phyloP scores from a whole-genome alignment of 2,797 vertebrate genomes.

The Smutsia temminckii region DNA sequence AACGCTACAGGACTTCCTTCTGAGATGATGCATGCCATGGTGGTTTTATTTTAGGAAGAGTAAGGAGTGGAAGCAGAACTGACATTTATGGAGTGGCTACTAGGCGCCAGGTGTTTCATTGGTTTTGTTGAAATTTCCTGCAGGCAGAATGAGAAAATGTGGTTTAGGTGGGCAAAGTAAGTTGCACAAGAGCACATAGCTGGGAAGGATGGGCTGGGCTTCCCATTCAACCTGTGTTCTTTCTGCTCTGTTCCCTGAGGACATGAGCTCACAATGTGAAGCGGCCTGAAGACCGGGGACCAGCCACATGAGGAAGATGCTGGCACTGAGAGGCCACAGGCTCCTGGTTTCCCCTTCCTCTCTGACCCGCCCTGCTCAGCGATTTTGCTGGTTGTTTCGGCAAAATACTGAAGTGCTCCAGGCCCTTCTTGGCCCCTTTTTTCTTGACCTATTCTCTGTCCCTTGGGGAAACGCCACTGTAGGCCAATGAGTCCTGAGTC shows the following conservation, averaged over 20 bases:
- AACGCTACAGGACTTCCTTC: constrained; percentile 61
- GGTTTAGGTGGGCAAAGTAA: not conserved
- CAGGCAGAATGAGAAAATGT: not conserved
- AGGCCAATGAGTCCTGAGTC: not conserved
- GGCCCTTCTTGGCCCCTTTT: not conserved
- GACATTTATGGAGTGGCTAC: not conserved
- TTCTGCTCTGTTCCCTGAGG: not conserved
- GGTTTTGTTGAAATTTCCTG: not conserved
- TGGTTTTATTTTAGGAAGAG: constrained; percentile 39
- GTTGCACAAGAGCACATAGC: not conserved
- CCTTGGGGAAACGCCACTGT: not conserved
- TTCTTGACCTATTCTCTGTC: not conserved
- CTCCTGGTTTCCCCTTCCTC: not conserved
- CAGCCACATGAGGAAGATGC: not conserved
- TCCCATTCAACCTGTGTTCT: not conserved
- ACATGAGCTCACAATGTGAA: not conserved
- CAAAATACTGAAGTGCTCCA: not conserved
- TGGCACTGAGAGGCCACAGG: not conserved
- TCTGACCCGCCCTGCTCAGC: not conserved
- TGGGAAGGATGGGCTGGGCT: not conserved
- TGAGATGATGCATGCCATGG: constrained; percentile 28
- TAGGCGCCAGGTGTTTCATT: not conserved
- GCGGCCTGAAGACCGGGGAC: not conserved
- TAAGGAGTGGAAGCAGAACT: not conserved
- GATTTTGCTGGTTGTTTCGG: not conserved